Base-by-base conservation (phyloP, 2,113 vertebrate species). In the Piaya cayana region DNA sequence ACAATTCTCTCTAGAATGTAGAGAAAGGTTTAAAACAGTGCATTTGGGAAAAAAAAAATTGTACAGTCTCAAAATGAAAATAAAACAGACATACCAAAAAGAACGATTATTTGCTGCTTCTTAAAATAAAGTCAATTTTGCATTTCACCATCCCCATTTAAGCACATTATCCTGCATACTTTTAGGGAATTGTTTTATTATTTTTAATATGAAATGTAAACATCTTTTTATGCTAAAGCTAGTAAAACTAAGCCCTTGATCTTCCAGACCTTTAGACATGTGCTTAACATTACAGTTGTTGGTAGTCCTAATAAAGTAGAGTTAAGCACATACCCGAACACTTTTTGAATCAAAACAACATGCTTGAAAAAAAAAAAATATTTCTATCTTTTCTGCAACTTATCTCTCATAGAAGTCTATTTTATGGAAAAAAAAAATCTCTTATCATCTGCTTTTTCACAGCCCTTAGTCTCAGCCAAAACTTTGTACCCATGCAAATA, bases 181-280 rank as follows among this genome's bases (percentile, higher is more conserved):
- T 65, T 50, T 32, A 91, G 16, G 30, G 65, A 91, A 84, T 49
- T 30, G 14, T 62, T 69, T 58, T 74, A 52, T 81, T 92, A 68
- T 56, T 77, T 92, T 90, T 78, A 74, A 81, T 64, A 63, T 74
- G 19, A 94, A 96, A 93, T 37, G 17, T 67, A 93, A 96, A 82
- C 62, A 95, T 79, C 32, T 75, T 85, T 93, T 88, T 85, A 78
- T 86, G 60, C 22, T 87, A 70, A 93, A 76, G 42, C 67, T 20
- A 59, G 39, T 79, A 86, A 86, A 94, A 82, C 32, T 45, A 58
- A 50, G 10, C 45, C 67, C 45, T 62, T 72, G 29, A 76, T 94
- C 84, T 85, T 74, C 65, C 63, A 50, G 72, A 58, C 9, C 27
- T 88, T 80, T 76, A 89, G 42, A 75, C 30, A 18, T 50, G 22